Base-by-base conservation (phyloP, 2,113 vertebrate genomes). In the Tyrannus savana region DNA sequence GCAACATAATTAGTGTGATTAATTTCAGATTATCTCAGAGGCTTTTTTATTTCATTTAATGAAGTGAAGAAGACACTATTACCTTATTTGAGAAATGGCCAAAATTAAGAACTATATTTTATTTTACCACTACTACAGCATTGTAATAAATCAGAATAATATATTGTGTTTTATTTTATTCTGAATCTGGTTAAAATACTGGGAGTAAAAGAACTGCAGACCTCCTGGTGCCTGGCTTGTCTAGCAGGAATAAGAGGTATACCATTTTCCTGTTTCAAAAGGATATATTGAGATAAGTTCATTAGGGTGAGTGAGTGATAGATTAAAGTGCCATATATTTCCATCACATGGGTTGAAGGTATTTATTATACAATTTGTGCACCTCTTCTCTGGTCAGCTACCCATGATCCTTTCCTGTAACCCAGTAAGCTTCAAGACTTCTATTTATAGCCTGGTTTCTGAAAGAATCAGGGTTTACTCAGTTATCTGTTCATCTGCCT, bases 141-240 rank as follows among this genome's bases (percentile, higher is more conserved):
- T 5, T 46, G 44, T 27, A 95, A 71, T 87, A 67, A 85, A 87
- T 93, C 55, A 87, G 27, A 94, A 85, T 35, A 95, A 85, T 87
- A 55, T 62, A 91, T 84, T 77, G 11, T 69, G 23, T 4, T 79
- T 89, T 79, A 35, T 87, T 96, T 95, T 90, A 37, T 91, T 93
- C 58, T 73, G 81, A 91, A 89, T 89, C 63, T 87, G 74, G 25
- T 85, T 94, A 87, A 89, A 91, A 73, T 41, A 79, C 74, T 80
- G 28, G 11, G 49, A 85, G 58, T 64, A 72, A 94, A 95, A 79
- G 39, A 80, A 74, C 50, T 52, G 63, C 64, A 96, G 95, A 93
- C 79, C 55, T 89, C 60, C 73, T 81, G 95, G 93, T 94, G 92
- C 90, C 95, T 88, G 60, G 18, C 23, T 89, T 93, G 79, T 88